Evolutionary conservation across 2,888 invertebrate genomes (phyloP).

Genomic region (Theretra japonica): DNA sequence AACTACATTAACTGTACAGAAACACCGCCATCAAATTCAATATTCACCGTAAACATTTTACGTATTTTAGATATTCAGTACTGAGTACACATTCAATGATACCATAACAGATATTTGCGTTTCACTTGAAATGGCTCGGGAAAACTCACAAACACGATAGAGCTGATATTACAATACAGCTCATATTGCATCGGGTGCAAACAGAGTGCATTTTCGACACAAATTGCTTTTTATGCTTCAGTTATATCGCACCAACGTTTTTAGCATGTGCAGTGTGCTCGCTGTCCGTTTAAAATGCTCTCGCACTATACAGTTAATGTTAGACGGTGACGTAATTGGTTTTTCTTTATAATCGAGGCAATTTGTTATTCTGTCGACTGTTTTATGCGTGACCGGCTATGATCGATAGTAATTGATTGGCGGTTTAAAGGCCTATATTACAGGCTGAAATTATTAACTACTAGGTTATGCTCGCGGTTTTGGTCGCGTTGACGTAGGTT

Average conservation of each 20-base stretch:
- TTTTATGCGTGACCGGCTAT: background rate
- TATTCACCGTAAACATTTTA: background rate
- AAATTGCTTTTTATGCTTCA: slow-evolving; percentile 21
- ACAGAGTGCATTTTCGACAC: slow-evolving; percentile 24
- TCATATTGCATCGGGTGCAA: slow-evolving; percentile 16
- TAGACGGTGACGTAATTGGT: background rate
- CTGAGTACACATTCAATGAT: background rate
- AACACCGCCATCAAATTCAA: too few species aligned
- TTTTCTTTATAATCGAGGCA: background rate
- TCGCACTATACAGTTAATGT: background rate
- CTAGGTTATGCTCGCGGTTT: too few species aligned
- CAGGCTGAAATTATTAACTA: too few species aligned
- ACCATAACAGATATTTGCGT: background rate
- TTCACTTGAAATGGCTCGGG: background rate
- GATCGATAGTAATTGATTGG: background rate
- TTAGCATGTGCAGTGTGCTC: slow-evolving; percentile 6
- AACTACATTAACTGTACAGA: too few species aligned
- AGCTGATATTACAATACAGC: slow-evolving; percentile 14
- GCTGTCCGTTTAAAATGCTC: slow-evolving; percentile 6
- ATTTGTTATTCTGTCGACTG: background rate
- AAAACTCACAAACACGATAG: slow-evolving; percentile 8
- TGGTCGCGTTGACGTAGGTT: too few species aligned
- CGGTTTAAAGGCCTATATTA: background rate
- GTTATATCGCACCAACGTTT: slow-evolving; percentile 14
- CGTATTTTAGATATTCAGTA: background rate